phyloP scores from a whole-genome alignment of 2,888 invertebrate species.

The Syritta pipiens region DNA sequence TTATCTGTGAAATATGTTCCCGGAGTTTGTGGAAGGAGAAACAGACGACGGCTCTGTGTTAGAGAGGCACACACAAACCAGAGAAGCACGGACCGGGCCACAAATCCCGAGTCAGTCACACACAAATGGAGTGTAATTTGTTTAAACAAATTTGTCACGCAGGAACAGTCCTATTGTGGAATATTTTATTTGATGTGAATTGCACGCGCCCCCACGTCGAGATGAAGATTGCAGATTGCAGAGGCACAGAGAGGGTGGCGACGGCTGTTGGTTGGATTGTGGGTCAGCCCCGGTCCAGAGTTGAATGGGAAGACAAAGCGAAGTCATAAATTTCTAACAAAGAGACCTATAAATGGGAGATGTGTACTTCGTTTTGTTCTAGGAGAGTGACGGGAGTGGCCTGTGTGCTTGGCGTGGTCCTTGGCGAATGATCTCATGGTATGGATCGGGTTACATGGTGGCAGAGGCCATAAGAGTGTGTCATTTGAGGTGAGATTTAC shows the following conservation, averaged over 20 bases:
- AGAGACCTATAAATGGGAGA: too few species aligned
- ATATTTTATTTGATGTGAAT: conserved; percentile 62
- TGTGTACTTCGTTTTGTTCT: too few species aligned
- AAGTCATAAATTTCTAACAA: conserved; percentile 27
- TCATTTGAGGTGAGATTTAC: too few species aligned
- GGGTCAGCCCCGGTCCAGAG: conserved; percentile 31
- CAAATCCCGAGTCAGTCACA: neutral
- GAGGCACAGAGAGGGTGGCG: neutral
- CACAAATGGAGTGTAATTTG: conserved; percentile 64
- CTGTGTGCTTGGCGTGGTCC: too few species aligned
- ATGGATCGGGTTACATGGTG: too few species aligned
- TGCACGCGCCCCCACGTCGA: conserved; percentile 44
- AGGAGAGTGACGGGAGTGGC: too few species aligned
- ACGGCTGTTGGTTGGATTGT: conserved; percentile 11
- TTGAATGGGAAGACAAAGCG: conserved; percentile 15
- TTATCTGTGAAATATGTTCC: conserved; percentile 66
- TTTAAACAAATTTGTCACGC: conserved; percentile 70
- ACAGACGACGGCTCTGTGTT: conserved; percentile 29
- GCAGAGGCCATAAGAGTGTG: too few species aligned
- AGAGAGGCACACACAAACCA: neutral
- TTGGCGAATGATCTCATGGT: too few species aligned
- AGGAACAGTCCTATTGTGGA: conserved; percentile 68
- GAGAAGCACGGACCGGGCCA: neutral
- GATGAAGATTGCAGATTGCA: conserved; percentile 55
- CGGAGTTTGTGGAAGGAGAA: conserved; percentile 61